Base-by-base conservation (phyloP, 2,797 vertebrate species). In the Pipistrellus pygmaeus region DNA sequence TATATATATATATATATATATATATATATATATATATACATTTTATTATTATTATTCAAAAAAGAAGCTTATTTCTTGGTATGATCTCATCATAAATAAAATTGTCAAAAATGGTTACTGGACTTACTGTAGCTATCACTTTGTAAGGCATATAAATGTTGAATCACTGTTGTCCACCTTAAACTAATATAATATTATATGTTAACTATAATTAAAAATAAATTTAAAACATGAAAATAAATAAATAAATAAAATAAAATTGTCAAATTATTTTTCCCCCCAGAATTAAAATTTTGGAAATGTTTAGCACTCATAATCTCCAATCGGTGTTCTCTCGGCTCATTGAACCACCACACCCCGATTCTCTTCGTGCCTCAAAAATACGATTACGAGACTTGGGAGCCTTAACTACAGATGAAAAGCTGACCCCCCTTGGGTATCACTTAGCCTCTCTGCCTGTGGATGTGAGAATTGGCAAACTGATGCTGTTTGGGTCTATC, bases 401-500 rank as follows among this genome's bases (percentile, higher is more conserved):
- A 5, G 99, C 99, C 0, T 97, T 99, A 38, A 99, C 99, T 7
- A 73, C 97, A 0, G 98, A 99, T 0, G 99, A 99, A 94, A 99
- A 98, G 95, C 98, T 99, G 91, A 99, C 99, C 35, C 99, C 99
- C 1, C 98, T 99, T 95, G 99, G 99, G 8, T 99, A 99, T 98
- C 99, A 99, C 98, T 97, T 99, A 98, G 99, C 99, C 95, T 99
- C 99, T 21, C 98, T 99, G 97, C 99, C 99, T 0, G 99, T 99
- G 3, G 99, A 99, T 80, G 99, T 99, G 95, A 98, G 99, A 96
- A 99, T 99, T 10, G 99, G 99, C 60, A 99, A 99, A 62, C 98
- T 99, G 77, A 99, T 99, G 99, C 98, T 99, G 20, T 99, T 99
- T 46, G 99, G 99, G 9, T 99, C 99, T 93, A 99, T 99, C 83